Percentiles rank a stretch among this genome's conserved stretches.
Evolutionary conservation across 2,888 invertebrate genomes (phyloP).

Genomic region (Conus canariensis): DNA sequence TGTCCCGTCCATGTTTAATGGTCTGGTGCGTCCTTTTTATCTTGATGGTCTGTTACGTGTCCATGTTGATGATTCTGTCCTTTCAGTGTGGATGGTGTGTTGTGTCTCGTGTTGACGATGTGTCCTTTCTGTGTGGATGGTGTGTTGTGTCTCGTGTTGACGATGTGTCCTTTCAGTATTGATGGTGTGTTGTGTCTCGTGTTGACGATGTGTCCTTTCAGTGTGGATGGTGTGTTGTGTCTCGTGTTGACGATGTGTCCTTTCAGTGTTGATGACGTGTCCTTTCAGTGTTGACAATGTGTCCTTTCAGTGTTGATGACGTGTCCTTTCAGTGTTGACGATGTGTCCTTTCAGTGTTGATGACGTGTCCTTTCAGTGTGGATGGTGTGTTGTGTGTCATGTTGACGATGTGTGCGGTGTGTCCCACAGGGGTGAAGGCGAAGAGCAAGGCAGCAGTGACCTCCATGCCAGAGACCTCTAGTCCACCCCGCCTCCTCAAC

Average conservation of each 20-base stretch:
- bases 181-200: too few relatives aligned
- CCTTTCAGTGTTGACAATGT: too few relatives aligned
- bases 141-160: too few relatives aligned
- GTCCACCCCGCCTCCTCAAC: slow-evolving; percentile 61
- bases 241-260: background rate
- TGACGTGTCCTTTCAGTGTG: background rate
- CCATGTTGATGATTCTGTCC: background rate
- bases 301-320: background rate
- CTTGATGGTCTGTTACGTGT: too few relatives aligned
- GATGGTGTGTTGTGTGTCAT: background rate
- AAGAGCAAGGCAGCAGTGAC: slow-evolving; percentile 21
- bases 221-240: background rate
- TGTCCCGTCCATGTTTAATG: too few relatives aligned
- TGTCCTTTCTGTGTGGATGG: background rate
- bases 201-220: background rate
- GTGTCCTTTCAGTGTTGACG: background rate
- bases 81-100: background rate
- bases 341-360: background rate
- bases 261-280: too few relatives aligned
- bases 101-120: background rate
- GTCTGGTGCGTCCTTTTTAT: too few relatives aligned
- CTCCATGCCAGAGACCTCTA: slow-evolving; percentile 44
- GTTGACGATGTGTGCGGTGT: background rate
- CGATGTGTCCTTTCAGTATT: too few relatives aligned
- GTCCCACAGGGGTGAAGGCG: background rate